Base-by-base conservation (phyloP, 1,140 invertebrate species). In the Lepeophtheirus salmonis region DNA sequence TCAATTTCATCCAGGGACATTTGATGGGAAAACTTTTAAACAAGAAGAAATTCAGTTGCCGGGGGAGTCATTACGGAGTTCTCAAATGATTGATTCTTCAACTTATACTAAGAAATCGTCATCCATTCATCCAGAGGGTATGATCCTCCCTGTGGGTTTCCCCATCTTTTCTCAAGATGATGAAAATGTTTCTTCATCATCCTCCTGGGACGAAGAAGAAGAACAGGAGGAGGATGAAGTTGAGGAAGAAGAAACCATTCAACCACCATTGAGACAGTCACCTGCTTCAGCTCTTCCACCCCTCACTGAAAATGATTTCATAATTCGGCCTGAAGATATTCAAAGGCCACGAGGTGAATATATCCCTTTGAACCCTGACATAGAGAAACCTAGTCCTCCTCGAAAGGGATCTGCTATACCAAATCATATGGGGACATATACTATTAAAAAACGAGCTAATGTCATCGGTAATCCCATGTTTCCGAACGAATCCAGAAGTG, bases 121-220 rank as follows among this genome's bases (percentile, higher is more conserved):
- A 13, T 25, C 21, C n/a, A n/a, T 30, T 2, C 13, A 6, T 14
- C 21, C 17, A 18, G 22, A 53, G 23, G 25, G 51, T 16, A 14
- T 20, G 13, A 54, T 61, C 24, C 18, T 61, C 12, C 59, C 59
- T 1, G 59, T 61, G 20, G 59, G 59, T 3, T 61, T 52, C 18
- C 59, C 59, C 41, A 13, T 61, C 16, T 61, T 56, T 24, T 10
- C 17, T 13, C 14, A n/a, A 30, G 55, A 25, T 12, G 10, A 14
- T 21, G 52, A 24, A 54, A 54, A 24, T 54, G 20, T 14, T 24
- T 14, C n/a, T 54, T 54, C 52, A 54, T 57, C 17, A 3, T 2
- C 6, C 26, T 16, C 21, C 21, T 68, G 73, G 30, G 63, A 67
- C 67, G 70, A 60, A 64, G 67, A 41, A 64, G 66, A 56, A 50